Conservation (phyloP, 2,113 vertebrate species). For the Eptesicus fuscus region DNA sequence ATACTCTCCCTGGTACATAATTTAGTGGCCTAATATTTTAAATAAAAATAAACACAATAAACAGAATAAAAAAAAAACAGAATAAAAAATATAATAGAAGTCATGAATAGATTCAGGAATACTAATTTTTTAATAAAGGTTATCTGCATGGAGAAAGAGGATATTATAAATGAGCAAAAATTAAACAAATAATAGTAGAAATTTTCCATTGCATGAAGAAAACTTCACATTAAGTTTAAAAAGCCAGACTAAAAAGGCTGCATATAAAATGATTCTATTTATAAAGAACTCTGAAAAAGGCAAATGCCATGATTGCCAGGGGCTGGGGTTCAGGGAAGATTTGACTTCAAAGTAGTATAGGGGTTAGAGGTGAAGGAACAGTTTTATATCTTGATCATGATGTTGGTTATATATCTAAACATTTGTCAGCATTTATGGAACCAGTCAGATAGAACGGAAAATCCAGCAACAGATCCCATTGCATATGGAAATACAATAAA, state of each 20-base stretch:
- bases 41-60: background rate
- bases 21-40: background rate
- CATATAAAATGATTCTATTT: background rate
- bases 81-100: background rate
- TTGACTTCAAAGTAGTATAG: no score
- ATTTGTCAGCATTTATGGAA: background rate
- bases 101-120: background rate
- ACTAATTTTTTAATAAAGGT: background rate
- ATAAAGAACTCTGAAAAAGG: background rate
- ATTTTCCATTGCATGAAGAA: background rate
- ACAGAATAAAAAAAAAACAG: background rate
- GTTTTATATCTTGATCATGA: background rate
- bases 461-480: background rate
- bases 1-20: background rate
- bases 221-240: background rate
- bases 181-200: background rate
- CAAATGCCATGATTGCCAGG: background rate
- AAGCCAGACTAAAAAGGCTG: background rate
- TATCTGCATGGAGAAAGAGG: background rate
- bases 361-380: background rate
- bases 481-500: background rate
- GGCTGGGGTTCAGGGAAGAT: background rate
- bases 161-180: background rate
- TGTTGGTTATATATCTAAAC: background rate
- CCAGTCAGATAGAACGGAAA: background rate